Percentiles rank a stretch among this genome's conserved stretches.
phyloP scores from a whole-genome alignment of 2,888 invertebrate species.

The Drosophila falleni region DNA sequence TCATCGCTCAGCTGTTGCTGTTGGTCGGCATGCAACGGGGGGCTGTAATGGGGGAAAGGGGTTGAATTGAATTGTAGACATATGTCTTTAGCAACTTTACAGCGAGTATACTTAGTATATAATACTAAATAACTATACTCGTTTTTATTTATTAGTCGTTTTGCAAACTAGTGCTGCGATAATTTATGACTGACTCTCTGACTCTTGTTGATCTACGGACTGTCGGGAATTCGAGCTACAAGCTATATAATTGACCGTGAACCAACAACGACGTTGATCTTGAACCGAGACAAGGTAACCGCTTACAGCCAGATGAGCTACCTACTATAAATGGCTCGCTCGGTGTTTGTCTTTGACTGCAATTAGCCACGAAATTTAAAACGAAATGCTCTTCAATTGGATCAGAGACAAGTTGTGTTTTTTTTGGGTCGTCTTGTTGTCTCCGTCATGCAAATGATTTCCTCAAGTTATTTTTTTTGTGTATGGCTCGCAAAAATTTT shows the following conservation, averaged over 20 bases:
- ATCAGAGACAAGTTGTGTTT: conserved; percentile 31
- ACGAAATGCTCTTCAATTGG: conserved; percentile 51
- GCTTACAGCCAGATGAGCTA: conserved; percentile 54
- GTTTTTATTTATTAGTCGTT: conserved; percentile 46
- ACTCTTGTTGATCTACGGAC: not conserved
- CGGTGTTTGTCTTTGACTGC: conserved; percentile 24
- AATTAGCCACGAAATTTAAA: conserved; percentile 56
- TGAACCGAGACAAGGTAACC: conserved; percentile 62
- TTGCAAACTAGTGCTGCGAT: conserved; percentile 42
- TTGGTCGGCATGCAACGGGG: conserved; percentile 58
- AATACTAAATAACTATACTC: conserved; percentile 32
- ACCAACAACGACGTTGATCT: conserved; percentile 71
- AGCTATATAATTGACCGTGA: conserved; percentile 76
- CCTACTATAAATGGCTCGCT: conserved; percentile 54
- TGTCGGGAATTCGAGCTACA: conserved; percentile 9
- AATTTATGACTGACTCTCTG: conserved; percentile 46
- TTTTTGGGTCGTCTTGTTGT: conserved; percentile 23
- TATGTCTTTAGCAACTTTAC: conserved; percentile 18
- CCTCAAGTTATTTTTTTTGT: conserved; percentile 62
- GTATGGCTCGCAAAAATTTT: conserved; percentile 40
- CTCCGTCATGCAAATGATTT: conserved; percentile 73
- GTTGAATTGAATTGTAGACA: not conserved
- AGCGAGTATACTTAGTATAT: conserved; percentile 12
- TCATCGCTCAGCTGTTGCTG: conserved; percentile 81
- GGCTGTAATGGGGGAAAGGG: not conserved